Evolutionary conservation across 2,797 vertebrate species (phyloP).

Genomic region (Harpagifer antarcticus): DNA sequence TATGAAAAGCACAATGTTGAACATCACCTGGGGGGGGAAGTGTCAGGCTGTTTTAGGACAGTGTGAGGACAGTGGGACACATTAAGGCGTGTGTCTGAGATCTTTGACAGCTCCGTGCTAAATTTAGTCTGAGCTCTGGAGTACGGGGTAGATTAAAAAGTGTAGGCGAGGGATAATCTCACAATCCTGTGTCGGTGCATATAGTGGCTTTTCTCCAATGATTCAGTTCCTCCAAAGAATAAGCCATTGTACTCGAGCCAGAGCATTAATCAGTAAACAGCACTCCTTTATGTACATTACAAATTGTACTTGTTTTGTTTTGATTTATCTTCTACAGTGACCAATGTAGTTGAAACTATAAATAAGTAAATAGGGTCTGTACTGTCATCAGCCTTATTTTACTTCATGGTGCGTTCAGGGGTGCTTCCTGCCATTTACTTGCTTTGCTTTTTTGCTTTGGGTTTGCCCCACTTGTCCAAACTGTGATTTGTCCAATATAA

Average conservation of each 20-base stretch:
- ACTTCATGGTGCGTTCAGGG: no score
- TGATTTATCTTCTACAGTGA: neutral
- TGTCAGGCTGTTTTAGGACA: slow-evolving; percentile 37
- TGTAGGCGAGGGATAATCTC: slow-evolving; percentile 76
- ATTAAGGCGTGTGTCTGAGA: slow-evolving; percentile 48
- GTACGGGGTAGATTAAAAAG: slow-evolving; percentile 77
- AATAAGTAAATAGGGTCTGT: neutral
- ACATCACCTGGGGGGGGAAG: neutral
- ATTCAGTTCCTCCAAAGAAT: slow-evolving; percentile 22
- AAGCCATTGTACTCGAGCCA: slow-evolving; percentile 8
- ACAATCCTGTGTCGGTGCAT: slow-evolving; percentile 61
- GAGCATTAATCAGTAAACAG: neutral
- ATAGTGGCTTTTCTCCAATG: slow-evolving; percentile 42
- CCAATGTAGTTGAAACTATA: neutral
- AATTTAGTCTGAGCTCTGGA: slow-evolving; percentile 79
- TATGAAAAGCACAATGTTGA: slow-evolving; percentile 5
- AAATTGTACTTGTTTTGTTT: neutral
- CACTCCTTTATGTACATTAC: neutral
- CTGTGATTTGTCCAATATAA: neutral
- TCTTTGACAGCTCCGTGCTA: slow-evolving; percentile 69
- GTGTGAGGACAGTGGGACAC: slow-evolving; percentile 17
- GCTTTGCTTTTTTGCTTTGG: no score
- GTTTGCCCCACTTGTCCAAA: no score
- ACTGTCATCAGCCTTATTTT: neutral
- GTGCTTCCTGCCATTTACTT: no score